These are phyloP conservation scores for Hylaeus volcanicus DNA, from an alignment of 1,140 invertebrate genomes.

Conservation along the genomic window DNA sequence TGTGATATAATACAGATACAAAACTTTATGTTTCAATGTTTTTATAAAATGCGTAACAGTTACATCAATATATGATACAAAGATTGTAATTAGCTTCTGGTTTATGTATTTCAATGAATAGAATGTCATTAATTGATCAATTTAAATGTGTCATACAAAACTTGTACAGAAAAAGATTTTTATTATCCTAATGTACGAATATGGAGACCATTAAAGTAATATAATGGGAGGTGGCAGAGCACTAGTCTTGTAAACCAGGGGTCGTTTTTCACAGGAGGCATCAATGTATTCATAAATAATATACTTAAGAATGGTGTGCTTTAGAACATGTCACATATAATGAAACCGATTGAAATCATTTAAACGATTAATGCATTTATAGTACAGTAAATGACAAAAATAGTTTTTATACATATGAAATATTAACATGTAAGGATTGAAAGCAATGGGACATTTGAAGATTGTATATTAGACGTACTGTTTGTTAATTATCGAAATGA, in stretches of 20 bases:
- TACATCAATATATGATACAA: neutral
- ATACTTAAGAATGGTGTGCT: neutral
- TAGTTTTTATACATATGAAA: conserved; percentile 7
- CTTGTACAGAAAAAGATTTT: conserved; percentile 28
- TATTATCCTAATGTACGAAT: neutral
- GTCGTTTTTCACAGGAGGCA: no score
- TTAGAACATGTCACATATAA: neutral
- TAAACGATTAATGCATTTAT: conserved; percentile 19
- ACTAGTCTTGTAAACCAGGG: no score
- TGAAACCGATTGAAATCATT: neutral
- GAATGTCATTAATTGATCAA: neutral
- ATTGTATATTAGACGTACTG: neutral
- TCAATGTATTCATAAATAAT: neutral
- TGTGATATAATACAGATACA: conserved; percentile 19
- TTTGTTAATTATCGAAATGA: conserved; percentile 18
- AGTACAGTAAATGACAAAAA: neutral
- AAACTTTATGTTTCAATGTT: neutral
- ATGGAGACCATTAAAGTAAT: neutral
- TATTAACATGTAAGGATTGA: neutral
- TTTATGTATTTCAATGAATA: conserved; percentile 8
- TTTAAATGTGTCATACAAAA: neutral
- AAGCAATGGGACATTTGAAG: neutral
- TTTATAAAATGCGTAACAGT: neutral
- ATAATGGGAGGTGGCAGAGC: neutral
- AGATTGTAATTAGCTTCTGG: neutral